Evolutionary conservation across 2,113 vertebrate species (phyloP).

Genomic region (Lota lota): DNA sequence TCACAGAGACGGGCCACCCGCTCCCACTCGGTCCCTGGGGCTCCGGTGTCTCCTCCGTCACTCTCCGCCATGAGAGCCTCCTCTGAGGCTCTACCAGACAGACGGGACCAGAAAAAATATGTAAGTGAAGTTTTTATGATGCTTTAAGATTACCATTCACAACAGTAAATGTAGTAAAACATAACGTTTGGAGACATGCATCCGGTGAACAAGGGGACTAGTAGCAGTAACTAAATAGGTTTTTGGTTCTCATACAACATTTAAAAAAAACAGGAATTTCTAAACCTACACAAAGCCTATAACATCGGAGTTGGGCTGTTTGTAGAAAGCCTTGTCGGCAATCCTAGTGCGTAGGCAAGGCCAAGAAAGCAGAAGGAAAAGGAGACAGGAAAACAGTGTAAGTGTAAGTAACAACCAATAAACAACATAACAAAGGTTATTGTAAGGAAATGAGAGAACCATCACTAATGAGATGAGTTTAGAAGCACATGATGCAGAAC

Average conservation of each 20-base stretch:
- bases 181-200: slow-evolving; percentile 41
- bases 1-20: slow-evolving; percentile 95
- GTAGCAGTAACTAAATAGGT: neutral
- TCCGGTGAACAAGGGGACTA: neutral
- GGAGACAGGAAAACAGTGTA: slow-evolving; percentile 73
- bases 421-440: slow-evolving; percentile 27
- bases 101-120: neutral
- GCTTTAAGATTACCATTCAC: neutral
- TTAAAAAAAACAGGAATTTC: slow-evolving; percentile 48
- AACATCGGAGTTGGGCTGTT: slow-evolving; percentile 96
- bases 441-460: slow-evolving; percentile 34
- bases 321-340: slow-evolving; percentile 99
- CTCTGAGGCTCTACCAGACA: slow-evolving; percentile 82
- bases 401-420: slow-evolving; percentile 76
- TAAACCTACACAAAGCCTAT: slow-evolving; percentile 98
- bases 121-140: too few relatives aligned
- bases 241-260: slow-evolving; percentile 27
- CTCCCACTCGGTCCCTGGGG: slow-evolving; percentile 90
- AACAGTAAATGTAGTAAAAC: slow-evolving; percentile 4
- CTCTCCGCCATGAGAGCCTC: slow-evolving; percentile 91
- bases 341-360: slow-evolving; percentile 83
- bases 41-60: slow-evolving; percentile 79
- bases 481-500: too few relatives aligned
- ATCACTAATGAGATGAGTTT: slow-evolving; percentile 31
- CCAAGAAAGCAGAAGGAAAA: slow-evolving; percentile 66